Base-by-base conservation (phyloP, 2,888 invertebrate genomes). In the Synergus japonicus region DNA sequence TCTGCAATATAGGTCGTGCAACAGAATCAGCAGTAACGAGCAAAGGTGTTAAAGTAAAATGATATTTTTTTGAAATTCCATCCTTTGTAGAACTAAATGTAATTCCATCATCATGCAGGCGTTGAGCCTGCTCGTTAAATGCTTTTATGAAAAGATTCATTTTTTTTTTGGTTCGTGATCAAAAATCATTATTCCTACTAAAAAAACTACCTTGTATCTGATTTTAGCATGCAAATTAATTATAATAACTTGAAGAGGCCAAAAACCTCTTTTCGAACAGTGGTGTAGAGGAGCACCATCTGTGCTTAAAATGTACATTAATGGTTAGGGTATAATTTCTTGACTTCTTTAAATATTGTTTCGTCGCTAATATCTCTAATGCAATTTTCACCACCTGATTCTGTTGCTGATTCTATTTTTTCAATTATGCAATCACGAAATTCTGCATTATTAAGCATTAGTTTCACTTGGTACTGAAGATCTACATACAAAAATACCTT, bases 281-380 rank as follows among this genome's bases (percentile, higher is more conserved):
- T 22, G 43, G 9, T 37, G 49, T 3, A 54, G 4, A 58, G 76
- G 73, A 10, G 73, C 46, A 46, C 73, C 22, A 9, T 73, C 73
- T 54, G 73, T 73, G 29, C 73, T 73, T 22, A 54, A 3, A 46
- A 44, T 73, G 18, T 73, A 73, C 22, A 46, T 73, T 15, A 73
- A 46, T 29, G 54, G 18, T 10, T 44, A n/a, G 49, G 46, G 46
- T 46, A 46, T 46, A 46, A 46, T 46, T 46, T 4, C 46, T 46
- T 46, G 46, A 46, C 12, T 12, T 46, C 0, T 46, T 46, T 46
- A 46, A 4, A 12, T 46, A 46, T 10, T 12, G 10, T 46, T 12
- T 4, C 46, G 12, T 46, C 46, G 46, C 46, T 12, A 46, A 46
- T 46, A 46, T 46, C 12, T 46, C 46, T 10, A 12, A 46, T 46